These are phyloP conservation scores for Poecilobothrus nobilitatus DNA, from an alignment of 2,888 invertebrate species.

Conservation along the genomic window DNA sequence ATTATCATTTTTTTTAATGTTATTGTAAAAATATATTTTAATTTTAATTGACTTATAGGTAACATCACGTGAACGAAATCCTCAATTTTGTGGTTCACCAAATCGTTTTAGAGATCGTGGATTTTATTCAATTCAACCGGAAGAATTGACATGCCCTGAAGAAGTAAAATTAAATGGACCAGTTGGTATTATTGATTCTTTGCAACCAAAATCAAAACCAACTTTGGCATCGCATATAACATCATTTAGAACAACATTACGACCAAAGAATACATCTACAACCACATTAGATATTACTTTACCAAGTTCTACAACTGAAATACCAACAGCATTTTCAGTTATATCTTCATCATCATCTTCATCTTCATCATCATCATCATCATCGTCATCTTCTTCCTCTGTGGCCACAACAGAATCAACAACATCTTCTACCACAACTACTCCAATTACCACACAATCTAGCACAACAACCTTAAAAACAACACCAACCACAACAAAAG, in stretches of 20 bases:
- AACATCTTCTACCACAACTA: constrained; percentile 29
- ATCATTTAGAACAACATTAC: constrained; percentile 29
- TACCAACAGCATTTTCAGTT: constrained; percentile 20
- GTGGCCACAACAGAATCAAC: constrained; percentile 29
- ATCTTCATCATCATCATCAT: constrained; percentile 31
- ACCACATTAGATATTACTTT: constrained; percentile 26
- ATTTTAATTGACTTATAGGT: constrained; percentile 42
- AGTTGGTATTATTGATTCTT: constrained; percentile 41
- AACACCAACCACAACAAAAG: constrained; percentile 22
- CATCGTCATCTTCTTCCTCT: constrained; percentile 21
- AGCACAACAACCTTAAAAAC: constrained; percentile 12
- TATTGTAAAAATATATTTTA: not conserved
- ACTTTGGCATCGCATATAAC: constrained; percentile 36
- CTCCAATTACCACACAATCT: constrained; percentile 17
- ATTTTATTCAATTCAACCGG: constrained; percentile 78
- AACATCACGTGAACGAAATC: constrained; percentile 82
- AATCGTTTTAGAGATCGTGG: constrained; percentile 68
- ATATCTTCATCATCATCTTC: constrained; percentile 30
- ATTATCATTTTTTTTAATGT: not conserved
- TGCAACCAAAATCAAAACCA: constrained; percentile 37
- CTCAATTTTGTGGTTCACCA: constrained; percentile 86
- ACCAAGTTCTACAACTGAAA: constrained; percentile 30
- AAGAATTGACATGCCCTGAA: constrained; percentile 56
- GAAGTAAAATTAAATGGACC: constrained; percentile 47
- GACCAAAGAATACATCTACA: constrained; percentile 21